Evolutionary conservation across 2,113 vertebrate genomes (phyloP).

Genomic region (Sula dactylatra): DNA sequence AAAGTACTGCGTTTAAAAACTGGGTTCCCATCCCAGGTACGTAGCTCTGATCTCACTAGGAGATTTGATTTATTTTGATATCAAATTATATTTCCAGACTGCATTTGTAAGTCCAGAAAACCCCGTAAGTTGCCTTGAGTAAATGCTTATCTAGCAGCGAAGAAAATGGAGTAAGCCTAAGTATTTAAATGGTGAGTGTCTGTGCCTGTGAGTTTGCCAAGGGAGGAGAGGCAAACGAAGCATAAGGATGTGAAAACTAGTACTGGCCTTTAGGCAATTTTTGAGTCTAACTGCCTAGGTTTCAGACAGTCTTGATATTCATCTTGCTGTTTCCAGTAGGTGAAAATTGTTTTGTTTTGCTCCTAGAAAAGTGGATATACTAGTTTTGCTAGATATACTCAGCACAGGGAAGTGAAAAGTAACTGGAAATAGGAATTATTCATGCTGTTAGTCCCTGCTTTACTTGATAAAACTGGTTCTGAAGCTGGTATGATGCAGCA

Average conservation of each 20-base stretch:
- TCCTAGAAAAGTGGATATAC: background rate
- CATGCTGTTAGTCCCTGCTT: background rate
- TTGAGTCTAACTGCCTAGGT: background rate
- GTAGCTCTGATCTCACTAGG: background rate
- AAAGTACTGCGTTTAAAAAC: background rate
- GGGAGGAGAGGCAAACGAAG: background rate
- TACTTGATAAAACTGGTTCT: background rate
- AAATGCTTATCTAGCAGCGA: background rate
- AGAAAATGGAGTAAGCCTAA: background rate
- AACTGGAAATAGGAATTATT: background rate
- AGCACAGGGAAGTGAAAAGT: background rate
- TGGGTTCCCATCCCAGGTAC: background rate
- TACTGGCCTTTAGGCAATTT: background rate
- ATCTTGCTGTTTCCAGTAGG: background rate
- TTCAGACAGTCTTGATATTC: background rate
- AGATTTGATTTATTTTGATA: background rate
- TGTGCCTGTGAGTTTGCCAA: background rate
- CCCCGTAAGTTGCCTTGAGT: background rate
- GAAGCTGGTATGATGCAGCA: background rate
- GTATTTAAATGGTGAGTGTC: background rate
- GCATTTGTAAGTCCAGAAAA: background rate
- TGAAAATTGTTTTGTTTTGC: background rate
- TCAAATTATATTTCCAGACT: background rate
- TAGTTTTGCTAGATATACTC: background rate
- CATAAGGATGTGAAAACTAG: background rate